Evolutionary conservation across 2,797 vertebrate genomes (phyloP), one percentile per base, ranked within the genome.

Genomic region (Cygnus olor): DNA sequence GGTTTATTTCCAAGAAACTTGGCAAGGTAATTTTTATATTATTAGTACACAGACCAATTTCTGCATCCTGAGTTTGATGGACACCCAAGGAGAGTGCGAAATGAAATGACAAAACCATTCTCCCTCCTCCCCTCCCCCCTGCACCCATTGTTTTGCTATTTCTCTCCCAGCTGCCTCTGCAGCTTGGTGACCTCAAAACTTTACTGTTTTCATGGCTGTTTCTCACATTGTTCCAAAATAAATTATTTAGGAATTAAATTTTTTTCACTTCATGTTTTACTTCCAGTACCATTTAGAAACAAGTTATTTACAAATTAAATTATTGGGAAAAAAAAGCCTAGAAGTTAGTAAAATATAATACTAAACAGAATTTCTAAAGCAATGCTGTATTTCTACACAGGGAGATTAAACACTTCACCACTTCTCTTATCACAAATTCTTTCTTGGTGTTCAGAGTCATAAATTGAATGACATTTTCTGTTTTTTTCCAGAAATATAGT

Each of bases 11-110:
- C 69, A 85, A 71, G 72, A 73, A 94, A 83, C 45, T 66, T 64
- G 53, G 13, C 53, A 77, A 89, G 53, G 72, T 90, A 87, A 51
- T 85, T 85, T 88, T 90, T 91, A 44, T 47, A 93, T 91, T 93
- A 64, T 64, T 74, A 87, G 63, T 77, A 81, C 3, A 2, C 65
- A 65, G 82, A 22, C n/a, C 51, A 71, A 36, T 87, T 66, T 88
- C 58, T 76, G n/a, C 57, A 64, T 83, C 90, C 68, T 57, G 64
- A 64, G 60, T 70, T 85, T 80, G 72, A 87, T 36, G 28, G 86
- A 80, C 57, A 80, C 57, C 73, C 77, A 42, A 80, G 64, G 65
- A 93, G 69, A 74, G 65, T 60, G 40, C 38, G 89, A 86, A 94
- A 79, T 90, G 61, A 73, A 90, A 73, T n/a, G 60, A 63, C 84